These are phyloP conservation scores for Mystacides longicornis DNA, from an alignment of 2,888 invertebrate species.

Conservation along the genomic window DNA sequence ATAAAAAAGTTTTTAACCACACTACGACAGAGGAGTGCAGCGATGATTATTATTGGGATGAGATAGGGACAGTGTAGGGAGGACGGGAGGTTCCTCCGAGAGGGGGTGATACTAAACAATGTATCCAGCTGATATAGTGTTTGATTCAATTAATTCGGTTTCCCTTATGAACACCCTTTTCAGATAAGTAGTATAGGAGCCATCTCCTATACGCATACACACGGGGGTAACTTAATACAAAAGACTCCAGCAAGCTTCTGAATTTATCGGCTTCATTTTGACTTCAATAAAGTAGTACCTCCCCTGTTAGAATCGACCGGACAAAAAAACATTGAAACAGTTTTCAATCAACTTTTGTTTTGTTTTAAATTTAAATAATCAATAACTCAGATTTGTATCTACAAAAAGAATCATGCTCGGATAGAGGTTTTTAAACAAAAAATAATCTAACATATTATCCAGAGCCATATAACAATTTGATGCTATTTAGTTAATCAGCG, in stretches of 20 bases:
- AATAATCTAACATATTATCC: no score
- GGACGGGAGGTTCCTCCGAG: background rate
- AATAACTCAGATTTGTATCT: no score
- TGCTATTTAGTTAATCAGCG: no score
- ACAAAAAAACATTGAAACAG: no score
- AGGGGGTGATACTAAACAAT: slow-evolving; percentile 22
- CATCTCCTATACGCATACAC: background rate
- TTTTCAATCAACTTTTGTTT: no score
- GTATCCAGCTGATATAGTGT: slow-evolving; percentile 24
- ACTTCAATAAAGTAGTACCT: slow-evolving; percentile 2
- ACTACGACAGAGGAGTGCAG: slow-evolving; percentile 1
- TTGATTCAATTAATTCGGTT: slow-evolving; percentile 27
- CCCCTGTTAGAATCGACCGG: no score
- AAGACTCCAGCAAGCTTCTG: background rate
- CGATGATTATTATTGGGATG: slow-evolving; percentile 8
- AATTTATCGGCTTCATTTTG: slow-evolving; percentile 1
- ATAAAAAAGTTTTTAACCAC: background rate
- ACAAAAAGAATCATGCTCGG: no score
- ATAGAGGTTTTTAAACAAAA: no score
- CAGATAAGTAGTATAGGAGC: background rate
- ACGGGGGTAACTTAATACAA: background rate
- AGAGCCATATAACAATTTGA: no score
- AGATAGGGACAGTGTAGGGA: slow-evolving; percentile 5
- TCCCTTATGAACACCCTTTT: slow-evolving; percentile 23
- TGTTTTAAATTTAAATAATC: no score